Base-by-base conservation (phyloP, 1,140 invertebrate genomes). In the Calliopsis andreniformis region DNA sequence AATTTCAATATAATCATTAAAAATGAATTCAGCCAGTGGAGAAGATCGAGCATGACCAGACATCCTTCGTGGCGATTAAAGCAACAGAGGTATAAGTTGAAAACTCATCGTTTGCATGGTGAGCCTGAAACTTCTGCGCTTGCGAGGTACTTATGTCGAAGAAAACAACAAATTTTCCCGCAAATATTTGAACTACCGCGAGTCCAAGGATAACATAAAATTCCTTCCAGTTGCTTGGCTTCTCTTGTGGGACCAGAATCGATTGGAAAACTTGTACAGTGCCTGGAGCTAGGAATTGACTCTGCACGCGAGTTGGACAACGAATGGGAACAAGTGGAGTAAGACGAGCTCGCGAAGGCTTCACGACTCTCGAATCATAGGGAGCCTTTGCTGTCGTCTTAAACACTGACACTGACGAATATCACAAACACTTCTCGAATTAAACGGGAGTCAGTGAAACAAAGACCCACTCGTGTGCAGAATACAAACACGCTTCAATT, bases 231-330 rank as follows among this genome's bases (percentile, higher is more conserved):
- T 59, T 10, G 8, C 14, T 2, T 7, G 16, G 8, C 0, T 20
- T 51, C 53, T 18, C 39, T 43, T 28, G 20, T 30, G 14, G 49
- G n/a, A n/a, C n/a, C 25, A 39, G 66, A 53, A 53, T 58, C 43
- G 79, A 82, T 82, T 49, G 67, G 25, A 18, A 61, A 47, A 76
- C 68, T 77, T 51, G 71, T 42, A 23, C 47, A 51, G 64, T 18
- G 32, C 56, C 20, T n/a, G n/a, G 23, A 42, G 14, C 53, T n/a
- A n/a, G 69, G 76, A 45, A 81, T 78, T 77, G 67, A 64, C 68
- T 82, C 62, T 45, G 47, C 64, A 51, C 59, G 75, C 58, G 61
- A 68, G 64, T 64, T 49, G 53, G 49, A 64, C 59, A 39, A 69
- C 64, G 63, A 79, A 58, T 56, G 43, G 49, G 64, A 28, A 39